These are phyloP conservation scores for Cyclargus thomasi DNA, from an alignment of 1,140 invertebrate species.

Conservation along the genomic window DNA sequence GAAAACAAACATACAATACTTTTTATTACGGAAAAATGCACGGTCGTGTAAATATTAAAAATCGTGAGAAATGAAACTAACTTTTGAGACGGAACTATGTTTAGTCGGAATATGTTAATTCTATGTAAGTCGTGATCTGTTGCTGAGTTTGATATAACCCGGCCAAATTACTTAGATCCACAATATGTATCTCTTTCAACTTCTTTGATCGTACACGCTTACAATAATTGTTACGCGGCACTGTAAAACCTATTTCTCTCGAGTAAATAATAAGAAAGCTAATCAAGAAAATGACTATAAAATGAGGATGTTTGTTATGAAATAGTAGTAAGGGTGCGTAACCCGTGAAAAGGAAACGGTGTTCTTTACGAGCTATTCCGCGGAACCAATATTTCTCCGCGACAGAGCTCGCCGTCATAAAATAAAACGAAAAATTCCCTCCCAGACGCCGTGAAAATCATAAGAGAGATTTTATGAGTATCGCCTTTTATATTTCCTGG, in stretches of 20 bases:
- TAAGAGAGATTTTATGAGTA: slow-evolving; percentile 70
- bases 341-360: slow-evolving; percentile 63
- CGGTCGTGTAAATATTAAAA: no score
- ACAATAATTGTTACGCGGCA: no score
- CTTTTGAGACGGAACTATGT: no score
- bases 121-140: no score
- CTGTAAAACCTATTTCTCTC: not conserved
- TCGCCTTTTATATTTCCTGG: slow-evolving; percentile 46
- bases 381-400: slow-evolving; percentile 72
- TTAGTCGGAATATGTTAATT: no score
- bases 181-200: no score
- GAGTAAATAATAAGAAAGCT: not conserved
- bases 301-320: slow-evolving; percentile 13
- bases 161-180: no score
- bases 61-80: no score
- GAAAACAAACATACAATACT: no score
- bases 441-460: slow-evolving; percentile 68
- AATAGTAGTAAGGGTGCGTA: slow-evolving; percentile 56
- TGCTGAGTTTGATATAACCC: no score
- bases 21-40: no score
- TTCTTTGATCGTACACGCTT: no score
- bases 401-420: slow-evolving; percentile 72
- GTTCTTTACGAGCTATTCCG: slow-evolving; percentile 73
- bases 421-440: slow-evolving; percentile 75
- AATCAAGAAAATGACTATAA: not conserved